Base-by-base conservation (phyloP, 2,797 vertebrate genomes). In the Eurystomus glaucurus region DNA sequence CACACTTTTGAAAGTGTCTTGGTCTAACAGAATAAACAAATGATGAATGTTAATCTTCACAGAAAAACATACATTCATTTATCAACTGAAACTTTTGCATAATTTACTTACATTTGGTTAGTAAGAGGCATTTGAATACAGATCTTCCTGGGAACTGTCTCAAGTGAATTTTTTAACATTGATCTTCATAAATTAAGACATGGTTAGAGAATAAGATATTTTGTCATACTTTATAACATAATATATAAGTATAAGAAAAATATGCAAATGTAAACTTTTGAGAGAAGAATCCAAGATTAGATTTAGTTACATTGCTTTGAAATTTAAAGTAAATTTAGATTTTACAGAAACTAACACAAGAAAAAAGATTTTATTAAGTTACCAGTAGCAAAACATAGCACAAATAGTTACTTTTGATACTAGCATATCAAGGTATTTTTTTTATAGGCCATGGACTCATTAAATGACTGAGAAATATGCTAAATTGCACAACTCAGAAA, bases 81-180 rank as follows among this genome's bases (percentile, higher is more conserved):
- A 61, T 28, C 65, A 89, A 68, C 57, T 33, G 29, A 69, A 62
- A 37, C 5, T 60, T 74, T 50, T 39, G 9, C 35, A 16, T 50
- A 19, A 88, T 95, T 94, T 88, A 98, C 98, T 99, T 97, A 98
- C 98, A 99, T 96, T 98, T 98, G 98, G 90, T 98, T 98, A 95
- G 98, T 96, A 43, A 93, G 92, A 83, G 98, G 98, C 97, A 98
- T 99, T 96, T 99, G 97, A 66, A 97, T 91, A 90, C 98, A 99
- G 91, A 99, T 97, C 8, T 95, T 97, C 65, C 98, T 96, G 45
- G 98, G 98, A 80, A 99, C 97, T 69, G 97, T 97, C 91, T 98
- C 96, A 92, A 99, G 91, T 26, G 97, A 97, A 17, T 98, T 98
- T 91, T 98, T 98, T 95, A 99, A 98, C 98, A 99, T 97, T 66